Evolutionary conservation across 2,888 invertebrate species (phyloP).

Genomic region (Caradrina kadenii): DNA sequence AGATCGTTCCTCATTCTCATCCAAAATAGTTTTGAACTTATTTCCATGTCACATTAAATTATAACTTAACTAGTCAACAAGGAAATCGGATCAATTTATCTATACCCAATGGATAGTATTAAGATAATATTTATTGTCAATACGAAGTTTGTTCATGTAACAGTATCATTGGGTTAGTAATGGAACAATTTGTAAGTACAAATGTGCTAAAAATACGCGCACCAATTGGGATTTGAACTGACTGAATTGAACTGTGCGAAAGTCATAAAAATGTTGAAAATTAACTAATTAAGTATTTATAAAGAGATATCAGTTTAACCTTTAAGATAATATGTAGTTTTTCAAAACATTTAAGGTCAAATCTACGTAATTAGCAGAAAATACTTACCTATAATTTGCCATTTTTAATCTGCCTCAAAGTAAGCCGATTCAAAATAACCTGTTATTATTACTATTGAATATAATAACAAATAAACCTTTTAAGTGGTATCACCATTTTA

Average conservation of each 20-base stretch:
- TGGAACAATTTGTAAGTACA: constrained; percentile 4
- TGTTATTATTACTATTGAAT: constrained; percentile 34
- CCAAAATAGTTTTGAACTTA: constrained; percentile 10
- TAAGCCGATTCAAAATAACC: constrained; percentile 19
- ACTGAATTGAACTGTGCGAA: background rate
- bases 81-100: constrained; percentile 16
- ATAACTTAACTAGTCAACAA: constrained; percentile 46
- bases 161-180: background rate
- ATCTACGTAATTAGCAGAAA: background rate
- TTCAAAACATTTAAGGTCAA: constrained; percentile 8
- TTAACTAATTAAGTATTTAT: constrained; percentile 4
- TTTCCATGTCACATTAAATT: constrained; percentile 26
- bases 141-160: constrained; percentile 15
- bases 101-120: constrained; percentile 12
- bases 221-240: too few species aligned
- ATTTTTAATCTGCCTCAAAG: constrained; percentile 3
- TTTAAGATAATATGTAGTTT: constrained; percentile 15
- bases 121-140: constrained; percentile 40
- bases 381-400: background rate
- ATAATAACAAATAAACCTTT: too few species aligned
- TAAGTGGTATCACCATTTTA: constrained; percentile 13
- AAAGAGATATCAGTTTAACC: constrained; percentile 9
- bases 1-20: constrained; percentile 2
- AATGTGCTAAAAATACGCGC: background rate
- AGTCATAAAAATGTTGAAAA: background rate